Conservation (phyloP, 1,140 invertebrate genomes). For the Bombyx mandarina region DNA sequence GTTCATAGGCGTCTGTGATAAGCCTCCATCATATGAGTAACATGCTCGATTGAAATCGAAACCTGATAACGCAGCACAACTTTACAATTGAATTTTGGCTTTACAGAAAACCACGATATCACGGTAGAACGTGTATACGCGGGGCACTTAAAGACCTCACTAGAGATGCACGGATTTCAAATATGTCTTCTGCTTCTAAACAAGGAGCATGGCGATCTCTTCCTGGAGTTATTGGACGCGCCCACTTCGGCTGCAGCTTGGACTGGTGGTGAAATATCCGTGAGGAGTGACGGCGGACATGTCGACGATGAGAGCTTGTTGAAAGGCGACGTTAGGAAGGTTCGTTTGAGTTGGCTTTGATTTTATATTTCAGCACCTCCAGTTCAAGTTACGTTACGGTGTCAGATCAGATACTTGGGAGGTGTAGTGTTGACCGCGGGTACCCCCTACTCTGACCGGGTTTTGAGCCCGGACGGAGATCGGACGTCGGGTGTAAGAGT, state of each 20-base stretch:
- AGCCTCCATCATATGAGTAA: too few relatives aligned
- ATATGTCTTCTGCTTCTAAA: conserved; percentile 78
- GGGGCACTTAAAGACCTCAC: conserved; percentile 83
- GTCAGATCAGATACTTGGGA: too few relatives aligned
- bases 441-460: too few relatives aligned
- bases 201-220: conserved; percentile 50
- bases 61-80: background rate
- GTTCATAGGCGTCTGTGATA: too few relatives aligned
- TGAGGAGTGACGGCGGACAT: conserved; percentile 16
- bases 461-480: too few relatives aligned
- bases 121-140: conserved; percentile 76
- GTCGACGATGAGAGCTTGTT: conserved; percentile 31
- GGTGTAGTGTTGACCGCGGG: too few relatives aligned
- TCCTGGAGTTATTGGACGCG: conserved; percentile 73
- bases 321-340: conserved; percentile 31
- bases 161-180: conserved; percentile 87
- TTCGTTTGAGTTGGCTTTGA: conserved; percentile 4
- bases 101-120: conserved; percentile 71
- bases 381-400: too few relatives aligned
- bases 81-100: background rate
- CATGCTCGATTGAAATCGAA: too few relatives aligned
- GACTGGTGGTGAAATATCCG: conserved; percentile 62
- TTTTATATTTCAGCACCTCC: too few relatives aligned
- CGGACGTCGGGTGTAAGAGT: too few relatives aligned
- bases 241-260: conserved; percentile 74